phyloP scores from a whole-genome alignment of 2,113 vertebrate genomes.

The Entomyzon cyanotis region DNA sequence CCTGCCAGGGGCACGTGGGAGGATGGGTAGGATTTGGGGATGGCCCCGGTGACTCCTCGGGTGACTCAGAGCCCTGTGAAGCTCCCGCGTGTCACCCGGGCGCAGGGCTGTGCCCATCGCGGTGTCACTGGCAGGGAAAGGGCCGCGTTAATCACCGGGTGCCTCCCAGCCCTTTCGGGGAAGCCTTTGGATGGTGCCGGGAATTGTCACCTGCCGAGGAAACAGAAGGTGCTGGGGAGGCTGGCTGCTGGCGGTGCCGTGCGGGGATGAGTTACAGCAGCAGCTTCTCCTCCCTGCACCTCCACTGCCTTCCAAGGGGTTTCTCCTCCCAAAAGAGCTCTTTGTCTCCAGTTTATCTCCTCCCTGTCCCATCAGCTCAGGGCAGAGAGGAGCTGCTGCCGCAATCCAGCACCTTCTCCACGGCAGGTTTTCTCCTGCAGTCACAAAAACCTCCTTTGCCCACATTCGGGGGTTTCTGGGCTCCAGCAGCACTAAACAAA shows the following conservation, averaged over 20 bases:
- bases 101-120: background rate
- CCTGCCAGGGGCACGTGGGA: background rate
- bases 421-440: background rate
- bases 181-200: background rate
- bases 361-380: fast-evolving
- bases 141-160: background rate
- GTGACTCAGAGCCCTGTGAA: conserved; percentile 31
- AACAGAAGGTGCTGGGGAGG: background rate
- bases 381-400: background rate
- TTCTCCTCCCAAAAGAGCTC: background rate
- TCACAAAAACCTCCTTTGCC: background rate
- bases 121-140: background rate
- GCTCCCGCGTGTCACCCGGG: too few relatives aligned
- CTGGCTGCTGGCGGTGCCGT: background rate
- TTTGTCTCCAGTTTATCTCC: fast-evolving
- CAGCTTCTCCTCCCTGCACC: background rate
- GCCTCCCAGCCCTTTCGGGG: conserved; percentile 2
- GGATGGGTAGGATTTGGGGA: background rate
- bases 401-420: background rate
- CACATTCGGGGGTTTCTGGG: fast-evolving
- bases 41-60: background rate
- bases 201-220: background rate
- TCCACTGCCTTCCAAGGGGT: background rate
- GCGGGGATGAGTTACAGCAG: background rate
- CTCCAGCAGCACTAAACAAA: too few relatives aligned